phyloP scores from a whole-genome alignment of 2,113 vertebrate genomes.

The Burhinus oedicnemus region DNA sequence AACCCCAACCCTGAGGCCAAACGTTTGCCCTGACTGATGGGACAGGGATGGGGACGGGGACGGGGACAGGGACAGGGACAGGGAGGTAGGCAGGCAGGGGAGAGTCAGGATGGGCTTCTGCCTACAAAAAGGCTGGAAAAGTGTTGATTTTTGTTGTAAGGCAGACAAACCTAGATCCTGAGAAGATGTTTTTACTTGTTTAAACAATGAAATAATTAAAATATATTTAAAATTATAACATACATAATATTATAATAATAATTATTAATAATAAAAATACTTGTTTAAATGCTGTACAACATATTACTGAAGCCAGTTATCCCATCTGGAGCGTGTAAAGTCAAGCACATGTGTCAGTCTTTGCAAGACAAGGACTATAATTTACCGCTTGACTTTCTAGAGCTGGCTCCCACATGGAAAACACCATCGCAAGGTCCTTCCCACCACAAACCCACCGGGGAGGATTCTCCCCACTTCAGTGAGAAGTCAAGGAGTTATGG shows the following conservation, averaged over 20 bases:
- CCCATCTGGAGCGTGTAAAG: neutral
- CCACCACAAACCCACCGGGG: too few relatives aligned
- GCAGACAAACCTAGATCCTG: neutral
- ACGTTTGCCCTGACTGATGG: neutral
- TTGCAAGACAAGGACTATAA: neutral
- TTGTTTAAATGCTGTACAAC: neutral
- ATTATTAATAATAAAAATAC: neutral
- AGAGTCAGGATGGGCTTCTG: neutral
- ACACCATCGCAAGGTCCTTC: rapidly evolving
- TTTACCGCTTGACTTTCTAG: neutral
- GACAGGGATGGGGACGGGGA: neutral
- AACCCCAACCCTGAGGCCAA: neutral
- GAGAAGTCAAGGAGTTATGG: neutral
- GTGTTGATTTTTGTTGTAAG: neutral
- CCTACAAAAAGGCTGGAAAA: neutral
- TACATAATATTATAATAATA: neutral
- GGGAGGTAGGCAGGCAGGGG: neutral
- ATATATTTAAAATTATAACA: neutral
- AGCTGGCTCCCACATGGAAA: neutral
- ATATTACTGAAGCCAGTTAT: neutral
- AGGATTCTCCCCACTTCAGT: rapidly evolving
- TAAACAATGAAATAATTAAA: neutral
- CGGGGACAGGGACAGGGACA: neutral
- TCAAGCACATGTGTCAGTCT: neutral
- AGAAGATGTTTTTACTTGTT: neutral